Base-by-base conservation (phyloP, 2,113 vertebrate genomes). In the Protomyctophum bolini region DNA sequence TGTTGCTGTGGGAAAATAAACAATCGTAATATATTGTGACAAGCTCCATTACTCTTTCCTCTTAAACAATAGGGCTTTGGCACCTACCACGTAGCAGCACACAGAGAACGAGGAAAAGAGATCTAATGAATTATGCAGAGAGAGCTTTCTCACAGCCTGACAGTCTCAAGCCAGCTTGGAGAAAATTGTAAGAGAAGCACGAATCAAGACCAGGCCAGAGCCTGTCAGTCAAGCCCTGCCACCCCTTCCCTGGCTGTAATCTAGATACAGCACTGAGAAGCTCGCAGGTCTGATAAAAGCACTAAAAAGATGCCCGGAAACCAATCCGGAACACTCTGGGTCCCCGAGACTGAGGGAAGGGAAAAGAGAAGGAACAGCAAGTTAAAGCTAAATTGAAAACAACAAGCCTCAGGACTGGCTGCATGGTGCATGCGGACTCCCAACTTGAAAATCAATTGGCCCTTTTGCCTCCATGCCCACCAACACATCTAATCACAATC, bases 91-190 rank as follows among this genome's bases (percentile, higher is more conserved):
- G 77, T 49, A 80, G 70, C 84, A 84, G 80, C 79, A 70, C 55
- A 75, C 69, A 83, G 85, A 83, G 83, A 83, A 86, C 33, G 84
- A 82, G 83, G 82, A 77, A 64, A 84, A 76, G 82, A 81, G 84
- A 84, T 90, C 84, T 87, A 82, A 88, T 91, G 83, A 92, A 92
- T 92, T 89, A 93, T 90, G 87, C 88, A 92, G 87, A 79, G 65
- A 77, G 80, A 80, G 75, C 85, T 87, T 90, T 88, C 88, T 87
- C 78, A 70, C 85, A 74, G 77, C 79, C 83, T 88, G 77, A 86
- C 86, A 89, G 83, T 84, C 85, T 73, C 76, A 86, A 83, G 83
- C 83, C 86, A 87, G 87, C 86, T 77, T 83, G 73, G 88, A 89
- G 88, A 90, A 88, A 88, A 89, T 86, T 84, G 87, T 91, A 86